Percentiles rank a stretch among this genome's conserved stretches.
Evolutionary conservation across 2,797 vertebrate species (phyloP).

Genomic region (Micropoecilia bifurca): DNA sequence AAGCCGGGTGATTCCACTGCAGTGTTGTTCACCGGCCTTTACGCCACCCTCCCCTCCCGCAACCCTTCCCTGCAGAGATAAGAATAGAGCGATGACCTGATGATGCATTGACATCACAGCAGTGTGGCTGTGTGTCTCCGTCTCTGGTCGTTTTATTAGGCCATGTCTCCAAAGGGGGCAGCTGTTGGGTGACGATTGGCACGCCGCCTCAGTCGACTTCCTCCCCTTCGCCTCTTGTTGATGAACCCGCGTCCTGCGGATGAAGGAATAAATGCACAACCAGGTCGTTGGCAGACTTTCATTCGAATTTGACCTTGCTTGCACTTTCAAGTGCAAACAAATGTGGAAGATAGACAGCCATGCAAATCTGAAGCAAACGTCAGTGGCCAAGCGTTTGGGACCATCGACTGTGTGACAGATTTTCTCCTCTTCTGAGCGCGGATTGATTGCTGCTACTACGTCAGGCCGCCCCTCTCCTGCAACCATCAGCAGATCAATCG

Average conservation of each 20-base stretch:
- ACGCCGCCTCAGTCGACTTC: slow-evolving; percentile 7
- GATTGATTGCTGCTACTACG: slow-evolving; percentile 40
- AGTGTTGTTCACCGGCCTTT: slow-evolving; percentile 34
- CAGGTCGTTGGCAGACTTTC: slow-evolving; percentile 35
- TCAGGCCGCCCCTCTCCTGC: slow-evolving; percentile 38
- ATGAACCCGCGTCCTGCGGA: slow-evolving; percentile 11
- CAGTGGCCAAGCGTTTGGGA: neutral
- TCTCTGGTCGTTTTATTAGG: slow-evolving; percentile 69
- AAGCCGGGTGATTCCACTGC: slow-evolving; percentile 51
- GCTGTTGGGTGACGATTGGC: slow-evolving; percentile 68
- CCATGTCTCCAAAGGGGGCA: slow-evolving; percentile 70
- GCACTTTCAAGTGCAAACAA: slow-evolving; percentile 20
- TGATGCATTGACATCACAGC: slow-evolving; percentile 41
- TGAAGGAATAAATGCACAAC: slow-evolving; percentile 34
- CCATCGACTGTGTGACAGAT: slow-evolving; percentile 13
- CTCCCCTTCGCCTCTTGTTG: slow-evolving; percentile 44
- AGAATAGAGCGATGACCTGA: slow-evolving; percentile 70
- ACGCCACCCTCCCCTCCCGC: neutral
- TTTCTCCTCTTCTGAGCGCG: slow-evolving; percentile 14
- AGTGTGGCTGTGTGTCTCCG: slow-evolving; percentile 25
- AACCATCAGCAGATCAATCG: slow-evolving; percentile 74
- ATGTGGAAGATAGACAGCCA: neutral
- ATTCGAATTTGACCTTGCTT: neutral
- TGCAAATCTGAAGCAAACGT: slow-evolving; percentile 5
- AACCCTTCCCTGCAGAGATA: slow-evolving; percentile 33